Base-by-base conservation (phyloP, 2,113 vertebrate genomes). In the Phodopus roborovskii region DNA sequence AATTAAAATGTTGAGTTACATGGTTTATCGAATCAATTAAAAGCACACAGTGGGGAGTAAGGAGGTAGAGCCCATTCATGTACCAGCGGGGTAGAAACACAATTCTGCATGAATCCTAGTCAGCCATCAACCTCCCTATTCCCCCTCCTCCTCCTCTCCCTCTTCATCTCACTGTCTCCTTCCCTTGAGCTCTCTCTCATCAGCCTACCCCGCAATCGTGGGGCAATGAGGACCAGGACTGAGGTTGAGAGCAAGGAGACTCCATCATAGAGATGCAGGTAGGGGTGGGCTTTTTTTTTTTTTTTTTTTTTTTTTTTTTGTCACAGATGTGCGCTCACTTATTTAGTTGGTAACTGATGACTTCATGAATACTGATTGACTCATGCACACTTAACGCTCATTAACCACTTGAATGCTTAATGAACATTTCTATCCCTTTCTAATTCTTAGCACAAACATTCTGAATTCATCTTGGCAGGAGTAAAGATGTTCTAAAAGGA, bases 21-120 rank as follows among this genome's bases (percentile, higher is more conserved):
- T 73, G 39, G 36, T 73, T 94, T 97, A 48, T 87, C 90, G 73
- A 93, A n/a, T 90, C 83, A 73, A 95, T 93, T 85, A 71, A 83
- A 97, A 90, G 60, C 22, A 66, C 56, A 89, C 73, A 73, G 60
- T 74, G 68, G 92, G 30, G 81, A 93, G 56, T 48, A 62, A 71
- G 86, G 53, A 91, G 20, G 60, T 83, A 16, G 74, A 74, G 45
- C n/a, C 8, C 19, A 17, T 36, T 42, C 45, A 9, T 20, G 1
- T 39, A 28, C 58, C 50, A 8, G 17, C 30, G 42, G 58, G 19
- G 3, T 30, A 17, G 11, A 50, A 12, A 15, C 13, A 50, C 2
- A 22, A 17, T 85, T 15, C n/a, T n/a, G 36, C 42, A 10, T 66
- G 62, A 90, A 45, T 73, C 75, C 75, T 75, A 13, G 33, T 64